phyloP scores from a whole-genome alignment of 2,113 vertebrate genomes.

The Bombycilla garrulus region DNA sequence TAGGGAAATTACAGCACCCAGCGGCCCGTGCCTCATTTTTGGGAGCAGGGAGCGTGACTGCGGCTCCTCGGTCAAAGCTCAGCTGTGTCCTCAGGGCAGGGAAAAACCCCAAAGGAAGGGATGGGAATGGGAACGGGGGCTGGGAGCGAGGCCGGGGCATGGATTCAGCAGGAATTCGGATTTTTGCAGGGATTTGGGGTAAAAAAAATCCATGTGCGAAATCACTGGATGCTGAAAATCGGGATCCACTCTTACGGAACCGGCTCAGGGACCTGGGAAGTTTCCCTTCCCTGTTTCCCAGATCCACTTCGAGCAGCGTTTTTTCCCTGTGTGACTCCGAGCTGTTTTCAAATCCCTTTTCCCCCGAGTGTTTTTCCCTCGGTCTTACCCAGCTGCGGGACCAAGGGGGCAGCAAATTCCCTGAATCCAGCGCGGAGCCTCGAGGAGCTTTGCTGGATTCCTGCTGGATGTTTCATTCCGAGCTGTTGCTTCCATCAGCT shows the following conservation, averaged over 20 bases:
- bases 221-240: rapidly evolving
- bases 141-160: rapidly evolving
- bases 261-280: background rate
- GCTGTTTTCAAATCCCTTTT: rapidly evolving
- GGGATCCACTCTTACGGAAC: rapidly evolving
- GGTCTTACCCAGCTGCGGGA: background rate
- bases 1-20: background rate
- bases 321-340: background rate
- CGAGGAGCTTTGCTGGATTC: background rate
- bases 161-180: background rate
- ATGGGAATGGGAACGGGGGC: background rate
- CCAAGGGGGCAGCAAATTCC: conserved; percentile 17
- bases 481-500: background rate
- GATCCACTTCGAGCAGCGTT: rapidly evolving
- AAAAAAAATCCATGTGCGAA: rapidly evolving
- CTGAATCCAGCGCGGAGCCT: background rate
- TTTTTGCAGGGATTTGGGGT: rapidly evolving
- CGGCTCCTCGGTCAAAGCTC: background rate
- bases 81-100: background rate
- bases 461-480: background rate
- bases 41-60: conserved; percentile 3
- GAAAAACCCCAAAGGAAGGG: background rate
- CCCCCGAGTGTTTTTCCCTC: background rate
- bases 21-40: background rate
- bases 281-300: rapidly evolving